Conservation (phyloP, 2,113 vertebrate genomes). For the Scortum barcoo region DNA sequence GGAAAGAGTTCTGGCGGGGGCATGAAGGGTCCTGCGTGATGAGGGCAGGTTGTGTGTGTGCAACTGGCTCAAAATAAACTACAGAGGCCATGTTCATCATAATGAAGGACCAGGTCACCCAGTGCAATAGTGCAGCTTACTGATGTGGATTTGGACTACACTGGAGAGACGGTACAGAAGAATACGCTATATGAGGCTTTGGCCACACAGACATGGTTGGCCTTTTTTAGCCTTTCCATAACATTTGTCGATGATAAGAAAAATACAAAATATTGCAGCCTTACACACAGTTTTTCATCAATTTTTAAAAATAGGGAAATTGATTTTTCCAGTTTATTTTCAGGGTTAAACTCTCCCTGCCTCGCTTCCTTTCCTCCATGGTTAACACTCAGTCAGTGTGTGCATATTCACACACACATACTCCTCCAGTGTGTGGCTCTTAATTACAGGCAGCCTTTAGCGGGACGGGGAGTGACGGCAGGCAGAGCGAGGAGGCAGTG, state of each 20-base stretch:
- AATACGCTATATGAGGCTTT: neutral
- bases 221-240: neutral
- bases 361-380: constrained; percentile 9
- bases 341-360: neutral
- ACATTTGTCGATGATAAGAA: neutral
- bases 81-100: neutral
- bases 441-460: constrained; percentile 71
- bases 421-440: constrained; percentile 45
- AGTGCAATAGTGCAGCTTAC: neutral
- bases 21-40: no score
- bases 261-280: neutral
- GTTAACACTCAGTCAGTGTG: constrained; percentile 8
- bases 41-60: no score
- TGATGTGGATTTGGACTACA: neutral
- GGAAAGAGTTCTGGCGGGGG: neutral
- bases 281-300: neutral
- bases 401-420: constrained; percentile 22
- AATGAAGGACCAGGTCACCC: neutral
- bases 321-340: constrained; percentile 6
- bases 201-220: neutral
- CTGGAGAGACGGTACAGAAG: neutral
- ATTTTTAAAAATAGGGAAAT: neutral
- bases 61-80: neutral
- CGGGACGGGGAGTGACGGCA: constrained; percentile 50
- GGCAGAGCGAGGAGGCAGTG: constrained; percentile 43